Conservation (phyloP, 2,797 vertebrate genomes). For the Pangasius sanitwongsei region DNA sequence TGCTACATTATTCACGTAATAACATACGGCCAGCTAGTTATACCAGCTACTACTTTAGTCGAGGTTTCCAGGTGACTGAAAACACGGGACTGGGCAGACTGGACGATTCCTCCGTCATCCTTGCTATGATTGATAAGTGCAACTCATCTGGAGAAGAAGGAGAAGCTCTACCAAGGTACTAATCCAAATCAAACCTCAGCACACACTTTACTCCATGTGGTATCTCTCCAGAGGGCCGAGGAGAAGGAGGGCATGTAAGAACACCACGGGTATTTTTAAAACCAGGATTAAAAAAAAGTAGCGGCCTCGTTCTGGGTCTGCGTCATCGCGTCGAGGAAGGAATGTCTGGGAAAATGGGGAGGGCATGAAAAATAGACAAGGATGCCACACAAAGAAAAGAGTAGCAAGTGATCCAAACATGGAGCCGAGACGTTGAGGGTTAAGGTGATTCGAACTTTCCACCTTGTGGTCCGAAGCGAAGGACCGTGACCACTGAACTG, state of each 20-base stretch:
- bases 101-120: too few species aligned
- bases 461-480: neutral
- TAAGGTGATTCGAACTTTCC: neutral
- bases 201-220: neutral
- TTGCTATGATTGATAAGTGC: neutral
- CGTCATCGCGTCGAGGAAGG: slow-evolving; percentile 72
- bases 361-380: slow-evolving; percentile 24
- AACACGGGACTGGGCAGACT: neutral
- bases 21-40: neutral
- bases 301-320: slow-evolving; percentile 62
- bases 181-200: neutral
- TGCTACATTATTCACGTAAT: neutral
- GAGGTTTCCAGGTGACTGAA: neutral
- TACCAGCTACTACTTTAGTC: neutral
- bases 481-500: neutral
- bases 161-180: neutral
- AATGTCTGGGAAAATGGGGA: slow-evolving; percentile 74
- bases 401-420: neutral
- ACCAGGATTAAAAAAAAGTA: slow-evolving; percentile 46
- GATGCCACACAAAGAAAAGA: neutral
- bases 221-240: slow-evolving; percentile 27
- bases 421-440: neutral
- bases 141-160: neutral
- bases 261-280: slow-evolving; percentile 69
- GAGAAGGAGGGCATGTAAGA: slow-evolving; percentile 49